Evolutionary conservation across 2,888 invertebrate species (phyloP).

Genomic region (Drosophila eohydei): DNA sequence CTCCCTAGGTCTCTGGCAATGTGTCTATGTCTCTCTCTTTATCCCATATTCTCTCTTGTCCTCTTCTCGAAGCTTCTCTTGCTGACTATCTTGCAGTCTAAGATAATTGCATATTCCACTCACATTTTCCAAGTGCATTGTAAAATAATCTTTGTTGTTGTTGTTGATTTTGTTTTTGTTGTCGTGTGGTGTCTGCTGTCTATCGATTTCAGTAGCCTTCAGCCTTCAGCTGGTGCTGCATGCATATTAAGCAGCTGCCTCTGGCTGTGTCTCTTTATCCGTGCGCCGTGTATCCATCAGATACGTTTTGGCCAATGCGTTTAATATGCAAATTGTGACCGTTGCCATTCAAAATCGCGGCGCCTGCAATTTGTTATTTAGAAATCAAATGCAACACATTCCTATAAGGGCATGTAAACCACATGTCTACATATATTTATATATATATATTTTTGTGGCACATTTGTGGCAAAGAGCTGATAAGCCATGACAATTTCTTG

Average conservation of each 20-base stretch:
- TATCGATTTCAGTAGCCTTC: constrained; percentile 78
- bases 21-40: neutral
- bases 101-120: constrained; percentile 61
- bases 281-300: constrained; percentile 31
- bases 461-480: constrained; percentile 10
- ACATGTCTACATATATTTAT: neutral
- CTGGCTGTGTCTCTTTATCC: constrained; percentile 10
- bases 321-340: constrained; percentile 63
- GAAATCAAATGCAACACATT: constrained; percentile 29
- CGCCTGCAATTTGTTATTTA: constrained; percentile 38
- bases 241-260: constrained; percentile 65
- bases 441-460: neutral
- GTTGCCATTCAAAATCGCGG: constrained; percentile 65
- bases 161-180: constrained; percentile 22
- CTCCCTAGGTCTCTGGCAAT: too few relatives aligned
- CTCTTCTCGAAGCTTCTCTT: neutral
- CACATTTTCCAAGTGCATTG: constrained; percentile 67
- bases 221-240: constrained; percentile 66
- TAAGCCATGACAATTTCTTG: constrained; percentile 2
- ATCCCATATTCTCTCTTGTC: neutral
- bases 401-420: constrained; percentile 6
- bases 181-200: constrained; percentile 50
- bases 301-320: constrained; percentile 40
- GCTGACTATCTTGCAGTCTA: constrained; percentile 34
- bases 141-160: constrained; percentile 47